These are phyloP conservation scores for Halesus radiatus DNA, from an alignment of 1,140 invertebrate genomes.

Conservation along the genomic window DNA sequence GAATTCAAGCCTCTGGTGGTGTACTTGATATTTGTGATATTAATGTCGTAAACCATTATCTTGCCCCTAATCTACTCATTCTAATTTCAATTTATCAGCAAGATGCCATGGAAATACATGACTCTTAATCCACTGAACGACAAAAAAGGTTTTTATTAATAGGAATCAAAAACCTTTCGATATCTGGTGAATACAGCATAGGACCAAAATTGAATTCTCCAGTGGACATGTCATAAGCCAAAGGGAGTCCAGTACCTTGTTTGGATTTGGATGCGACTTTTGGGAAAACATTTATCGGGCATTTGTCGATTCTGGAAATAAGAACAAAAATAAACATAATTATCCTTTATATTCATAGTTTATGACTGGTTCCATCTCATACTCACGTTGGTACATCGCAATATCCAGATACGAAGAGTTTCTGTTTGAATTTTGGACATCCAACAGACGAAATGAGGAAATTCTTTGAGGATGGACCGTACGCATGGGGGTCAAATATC, in stretches of 20 bases:
- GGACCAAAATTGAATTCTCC: constrained; percentile 24
- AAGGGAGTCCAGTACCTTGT: background rate
- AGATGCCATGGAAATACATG: no score
- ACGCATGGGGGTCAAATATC: background rate
- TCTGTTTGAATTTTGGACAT: constrained; percentile 8
- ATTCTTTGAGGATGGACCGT: background rate
- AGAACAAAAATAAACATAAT: no score
- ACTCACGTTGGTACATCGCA: background rate
- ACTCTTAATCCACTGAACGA: no score
- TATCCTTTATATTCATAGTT: no score
- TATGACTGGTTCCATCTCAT: background rate
- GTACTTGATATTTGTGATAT: no score
- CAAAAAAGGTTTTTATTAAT: no score
- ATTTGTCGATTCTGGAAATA: constrained; percentile 28
- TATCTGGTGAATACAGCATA: background rate
- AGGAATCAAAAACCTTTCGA: background rate
- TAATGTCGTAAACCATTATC: no score
- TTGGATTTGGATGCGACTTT: constrained; percentile 6
- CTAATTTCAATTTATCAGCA: no score
- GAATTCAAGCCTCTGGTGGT: no score
- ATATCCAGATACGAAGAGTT: background rate
- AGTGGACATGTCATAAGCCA: background rate
- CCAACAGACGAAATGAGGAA: background rate
- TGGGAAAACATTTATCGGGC: background rate
- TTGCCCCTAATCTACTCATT: no score